Evolutionary conservation across 2,797 vertebrate genomes (phyloP).

Genomic region (Sebastes hubbsi): DNA sequence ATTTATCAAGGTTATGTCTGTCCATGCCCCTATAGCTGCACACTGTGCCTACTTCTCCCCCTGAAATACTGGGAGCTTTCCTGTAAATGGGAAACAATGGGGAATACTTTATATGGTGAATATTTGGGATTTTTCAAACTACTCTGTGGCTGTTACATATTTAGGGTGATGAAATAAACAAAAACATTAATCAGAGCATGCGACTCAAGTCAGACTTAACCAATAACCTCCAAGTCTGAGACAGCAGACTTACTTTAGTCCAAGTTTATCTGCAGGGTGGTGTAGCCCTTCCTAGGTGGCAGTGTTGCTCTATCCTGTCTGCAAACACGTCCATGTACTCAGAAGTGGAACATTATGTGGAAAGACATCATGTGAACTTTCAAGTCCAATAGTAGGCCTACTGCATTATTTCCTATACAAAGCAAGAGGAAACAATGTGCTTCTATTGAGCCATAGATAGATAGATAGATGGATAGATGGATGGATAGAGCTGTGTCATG

Average conservation of each 20-base stretch:
- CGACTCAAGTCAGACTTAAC: neutral
- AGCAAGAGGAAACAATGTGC: neutral
- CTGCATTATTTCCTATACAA: neutral
- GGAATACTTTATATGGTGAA: neutral
- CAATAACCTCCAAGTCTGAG: neutral
- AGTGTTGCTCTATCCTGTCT: conserved; percentile 32
- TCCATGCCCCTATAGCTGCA: neutral
- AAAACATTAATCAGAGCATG: neutral
- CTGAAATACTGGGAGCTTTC: neutral
- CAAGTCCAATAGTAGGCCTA: neutral
- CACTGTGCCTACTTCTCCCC: neutral
- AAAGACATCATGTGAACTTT: conserved; percentile 5
- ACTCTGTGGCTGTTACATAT: neutral
- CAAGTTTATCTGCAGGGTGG: conserved; percentile 1
- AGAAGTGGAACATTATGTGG: neutral
- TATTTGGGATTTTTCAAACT: neutral
- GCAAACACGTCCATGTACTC: too few relatives aligned
- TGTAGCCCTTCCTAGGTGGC: conserved; percentile 36
- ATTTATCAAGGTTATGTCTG: neutral
- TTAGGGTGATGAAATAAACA: neutral
- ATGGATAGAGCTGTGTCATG: neutral
- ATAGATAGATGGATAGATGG: too few relatives aligned
- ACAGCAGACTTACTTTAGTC: neutral
- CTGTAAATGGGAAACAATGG: neutral
- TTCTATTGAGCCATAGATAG: neutral